Conservation (phyloP, 2,888 invertebrate genomes). For the Drosophila monieri region DNA sequence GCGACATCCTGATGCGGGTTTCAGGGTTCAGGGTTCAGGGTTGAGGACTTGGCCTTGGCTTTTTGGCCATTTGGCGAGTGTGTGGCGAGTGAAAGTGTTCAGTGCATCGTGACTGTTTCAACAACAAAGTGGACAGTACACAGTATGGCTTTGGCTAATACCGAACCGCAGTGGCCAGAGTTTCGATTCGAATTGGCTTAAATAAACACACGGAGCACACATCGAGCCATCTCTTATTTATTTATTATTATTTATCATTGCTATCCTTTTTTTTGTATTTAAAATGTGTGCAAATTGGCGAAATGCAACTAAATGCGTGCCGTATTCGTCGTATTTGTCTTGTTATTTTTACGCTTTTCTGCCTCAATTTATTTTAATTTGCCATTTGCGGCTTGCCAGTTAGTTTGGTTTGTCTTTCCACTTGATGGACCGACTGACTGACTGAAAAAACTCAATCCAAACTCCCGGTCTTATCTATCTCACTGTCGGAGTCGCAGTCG, state of each 20-base stretch:
- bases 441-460: conserved; percentile 1
- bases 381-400: conserved; percentile 25
- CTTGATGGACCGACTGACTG: conserved; percentile 23
- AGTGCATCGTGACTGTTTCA: conserved; percentile 58
- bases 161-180: conserved; percentile 36
- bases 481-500: conserved; percentile 10
- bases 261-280: conserved; percentile 15
- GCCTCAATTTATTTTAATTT: conserved; percentile 45
- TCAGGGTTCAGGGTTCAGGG: not conserved
- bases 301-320: conserved; percentile 41
- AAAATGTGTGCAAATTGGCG: conserved; percentile 29
- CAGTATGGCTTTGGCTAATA: conserved; percentile 45
- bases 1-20: conserved; percentile 72
- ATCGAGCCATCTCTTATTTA: conserved; percentile 15
- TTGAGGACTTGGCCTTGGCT: not conserved
- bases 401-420: conserved; percentile 38
- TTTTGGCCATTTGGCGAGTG: conserved; percentile 11
- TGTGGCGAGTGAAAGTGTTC: conserved; percentile 68
- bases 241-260: not conserved
- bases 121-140: conserved; percentile 5
- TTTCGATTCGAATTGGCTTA: conserved; percentile 11
- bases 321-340: conserved; percentile 22
- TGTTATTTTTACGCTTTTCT: conserved; percentile 37
- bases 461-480: conserved; percentile 3
- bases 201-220: not conserved